Evolutionary conservation across 2,113 vertebrate species (phyloP).

Genomic region (Aythya baeri): DNA sequence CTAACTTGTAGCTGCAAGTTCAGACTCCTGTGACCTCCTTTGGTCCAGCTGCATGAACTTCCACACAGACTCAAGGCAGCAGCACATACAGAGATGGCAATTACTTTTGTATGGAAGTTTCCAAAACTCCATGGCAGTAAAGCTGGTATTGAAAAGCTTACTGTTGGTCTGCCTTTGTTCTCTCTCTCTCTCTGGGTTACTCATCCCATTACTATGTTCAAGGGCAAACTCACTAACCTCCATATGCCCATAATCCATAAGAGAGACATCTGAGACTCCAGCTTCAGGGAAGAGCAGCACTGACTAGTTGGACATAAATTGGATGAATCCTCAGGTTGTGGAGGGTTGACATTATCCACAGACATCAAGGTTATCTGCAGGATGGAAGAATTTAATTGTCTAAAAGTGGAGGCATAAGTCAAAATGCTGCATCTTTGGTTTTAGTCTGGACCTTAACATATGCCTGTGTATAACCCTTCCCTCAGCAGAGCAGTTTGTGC

Average conservation of each 20-base stretch:
- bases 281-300: neutral
- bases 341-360: neutral
- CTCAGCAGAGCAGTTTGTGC: neutral
- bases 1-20: neutral
- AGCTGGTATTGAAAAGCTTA: neutral
- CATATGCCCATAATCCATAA: neutral
- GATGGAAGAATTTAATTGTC: neutral
- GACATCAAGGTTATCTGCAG: neutral
- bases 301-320: neutral
- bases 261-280: neutral
- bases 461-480: neutral
- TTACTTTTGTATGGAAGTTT: neutral
- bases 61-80: neutral
- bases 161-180: neutral
- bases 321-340: neutral
- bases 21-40: neutral
- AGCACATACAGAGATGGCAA: neutral
- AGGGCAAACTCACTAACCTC: neutral
- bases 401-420: neutral
- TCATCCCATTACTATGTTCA: neutral
- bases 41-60: neutral
- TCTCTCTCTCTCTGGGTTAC: neutral
- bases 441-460: neutral
- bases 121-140: neutral
- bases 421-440: neutral